Conservation (phyloP, 2,113 vertebrate genomes). For the Ginglymostoma cirratum region DNA sequence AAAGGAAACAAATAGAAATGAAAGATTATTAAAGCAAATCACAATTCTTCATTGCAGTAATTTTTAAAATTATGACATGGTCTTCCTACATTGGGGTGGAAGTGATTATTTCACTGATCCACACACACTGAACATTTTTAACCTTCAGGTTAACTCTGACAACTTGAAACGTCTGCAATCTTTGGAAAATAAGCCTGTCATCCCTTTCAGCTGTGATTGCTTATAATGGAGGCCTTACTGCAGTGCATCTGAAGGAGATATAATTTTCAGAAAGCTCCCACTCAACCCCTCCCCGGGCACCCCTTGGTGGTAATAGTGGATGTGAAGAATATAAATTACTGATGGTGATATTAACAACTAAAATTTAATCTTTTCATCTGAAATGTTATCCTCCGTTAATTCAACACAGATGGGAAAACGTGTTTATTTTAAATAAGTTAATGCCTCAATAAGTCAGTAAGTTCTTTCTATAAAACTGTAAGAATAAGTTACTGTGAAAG, state of each 20-base stretch:
- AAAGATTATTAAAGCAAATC: constrained; percentile 20
- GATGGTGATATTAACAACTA: background rate
- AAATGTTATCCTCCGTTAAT: too few species aligned
- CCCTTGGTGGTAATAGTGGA: background rate
- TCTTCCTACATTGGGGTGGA: background rate
- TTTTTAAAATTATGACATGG: background rate
- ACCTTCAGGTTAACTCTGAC: constrained; percentile 26
- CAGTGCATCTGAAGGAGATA: background rate
- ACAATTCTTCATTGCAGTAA: background rate
- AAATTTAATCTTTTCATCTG: background rate
- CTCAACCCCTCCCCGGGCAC: background rate
- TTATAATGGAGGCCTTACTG: constrained; percentile 2
- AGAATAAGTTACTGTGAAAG: background rate
- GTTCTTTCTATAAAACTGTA: background rate
- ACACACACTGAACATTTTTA: background rate
- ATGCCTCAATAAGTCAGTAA: background rate
- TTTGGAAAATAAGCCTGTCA: constrained; percentile 19
- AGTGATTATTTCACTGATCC: constrained; percentile 11
- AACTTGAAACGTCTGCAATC: constrained; percentile 5
- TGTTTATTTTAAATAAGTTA: background rate
- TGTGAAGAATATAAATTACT: background rate
- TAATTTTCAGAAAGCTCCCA: background rate
- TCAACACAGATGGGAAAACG: background rate
- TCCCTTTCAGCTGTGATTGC: background rate
- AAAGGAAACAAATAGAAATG: constrained; percentile 1